A percentile compares a stretch with the other conserved stretches of the same genome.
These are phyloP conservation scores for Magallana angulata DNA, from an alignment of 1,140 invertebrate genomes.

Conservation along the genomic window DNA sequence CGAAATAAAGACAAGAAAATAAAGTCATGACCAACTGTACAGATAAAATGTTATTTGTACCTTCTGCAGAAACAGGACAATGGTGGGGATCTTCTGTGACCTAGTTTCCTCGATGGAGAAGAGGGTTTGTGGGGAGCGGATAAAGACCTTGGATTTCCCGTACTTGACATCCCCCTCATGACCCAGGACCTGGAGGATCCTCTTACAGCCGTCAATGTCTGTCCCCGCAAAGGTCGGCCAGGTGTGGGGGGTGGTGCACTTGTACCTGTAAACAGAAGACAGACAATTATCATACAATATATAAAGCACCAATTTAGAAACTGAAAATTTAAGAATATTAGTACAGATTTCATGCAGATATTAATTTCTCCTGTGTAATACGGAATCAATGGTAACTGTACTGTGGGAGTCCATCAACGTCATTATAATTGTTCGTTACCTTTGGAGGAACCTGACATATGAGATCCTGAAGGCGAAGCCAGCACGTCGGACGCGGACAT, in stretches of 20 bases:
- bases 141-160: slow-evolving; percentile 96
- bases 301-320: too few species aligned
- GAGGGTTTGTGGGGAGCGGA: slow-evolving; percentile 92
- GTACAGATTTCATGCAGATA: too few species aligned
- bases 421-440: slow-evolving; percentile 77
- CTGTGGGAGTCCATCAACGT: too few species aligned
- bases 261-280: slow-evolving; percentile 86
- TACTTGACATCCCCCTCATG: slow-evolving; percentile 93
- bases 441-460: slow-evolving; percentile 91
- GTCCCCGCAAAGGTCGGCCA: slow-evolving; percentile 94
- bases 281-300: too few species aligned
- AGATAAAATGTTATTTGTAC: slow-evolving; percentile 72
- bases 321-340: too few species aligned
- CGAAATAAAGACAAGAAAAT: too few species aligned
- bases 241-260: slow-evolving; percentile 95
- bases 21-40: too few species aligned
- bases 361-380: too few species aligned
- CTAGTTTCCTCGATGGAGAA: slow-evolving; percentile 90
- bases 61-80: slow-evolving; percentile 95
- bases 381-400: too few species aligned
- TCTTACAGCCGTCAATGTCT: slow-evolving; percentile 90
- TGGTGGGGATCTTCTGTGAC: slow-evolving; percentile 89
- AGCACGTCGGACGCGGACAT: slow-evolving; percentile 94
- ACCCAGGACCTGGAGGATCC: slow-evolving; percentile 89
- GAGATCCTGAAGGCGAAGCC: slow-evolving; percentile 95